Evolutionary conservation across 2,797 vertebrate species (phyloP).

Genomic region (Megalops cyprinoides): DNA sequence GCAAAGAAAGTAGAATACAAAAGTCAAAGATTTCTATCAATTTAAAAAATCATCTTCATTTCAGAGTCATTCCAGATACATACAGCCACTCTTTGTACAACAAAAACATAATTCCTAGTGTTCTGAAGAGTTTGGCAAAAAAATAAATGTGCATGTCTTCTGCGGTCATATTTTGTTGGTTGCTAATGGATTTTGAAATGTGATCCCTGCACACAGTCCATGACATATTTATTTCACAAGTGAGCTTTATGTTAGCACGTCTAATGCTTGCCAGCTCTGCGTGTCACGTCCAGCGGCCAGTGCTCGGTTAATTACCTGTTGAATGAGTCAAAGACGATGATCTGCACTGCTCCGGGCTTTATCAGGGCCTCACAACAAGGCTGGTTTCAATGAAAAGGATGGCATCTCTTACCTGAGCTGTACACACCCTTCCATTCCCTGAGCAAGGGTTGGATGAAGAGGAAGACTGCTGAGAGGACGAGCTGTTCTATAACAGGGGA

Average conservation of each 20-base stretch:
- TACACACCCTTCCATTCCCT: conserved; percentile 27
- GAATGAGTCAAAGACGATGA: conserved; percentile 71
- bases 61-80: conserved; percentile 70
- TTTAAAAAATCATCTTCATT: too few species aligned
- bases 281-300: conserved; percentile 31
- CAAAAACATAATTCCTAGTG: conserved; percentile 71
- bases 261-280: conserved; percentile 58
- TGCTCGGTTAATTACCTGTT: conserved; percentile 54
- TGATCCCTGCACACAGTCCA: conserved; percentile 63
- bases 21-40: conserved; percentile 38
- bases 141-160: conserved; percentile 74
- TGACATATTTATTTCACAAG: conserved; percentile 51
- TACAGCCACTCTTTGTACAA: conserved; percentile 60
- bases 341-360: conserved; percentile 64
- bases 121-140: conserved; percentile 72
- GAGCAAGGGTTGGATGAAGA: conserved; percentile 8
- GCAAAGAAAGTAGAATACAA: conserved; percentile 7
- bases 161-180: conserved; percentile 72
- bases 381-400: conserved; percentile 32
- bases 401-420: conserved; percentile 21
- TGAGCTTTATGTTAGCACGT: conserved; percentile 64
- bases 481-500: background rate
- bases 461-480: conserved; percentile 20
- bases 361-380: conserved; percentile 49
- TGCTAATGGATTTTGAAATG: conserved; percentile 80